Base-by-base conservation (phyloP, 2,113 vertebrate species). In the Alethe diademata region DNA sequence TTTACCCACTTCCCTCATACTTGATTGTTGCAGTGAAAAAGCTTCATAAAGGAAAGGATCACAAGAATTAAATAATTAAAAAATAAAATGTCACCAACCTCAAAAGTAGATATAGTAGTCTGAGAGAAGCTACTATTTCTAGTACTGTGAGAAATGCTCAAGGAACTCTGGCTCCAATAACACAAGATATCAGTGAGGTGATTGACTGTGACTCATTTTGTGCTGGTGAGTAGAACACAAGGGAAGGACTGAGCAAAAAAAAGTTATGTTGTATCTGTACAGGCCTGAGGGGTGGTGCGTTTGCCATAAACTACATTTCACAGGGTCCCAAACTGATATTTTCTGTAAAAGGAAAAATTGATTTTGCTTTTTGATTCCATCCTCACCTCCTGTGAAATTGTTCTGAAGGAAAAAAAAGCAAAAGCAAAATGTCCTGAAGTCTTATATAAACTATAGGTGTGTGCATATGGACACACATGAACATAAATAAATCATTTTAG, bases 191-290 rank as follows among this genome's bases (percentile, higher is more conserved):
- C 78, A 86, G 67, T 79, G 67, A 90, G 64, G 86, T 93, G 85
- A 91, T 86, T 86, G 92, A 86, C 78, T 90, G 72, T 84, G 78
- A 78, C 64, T 82, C 58, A 75, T 91, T 95, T 92, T 93, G 60
- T 73, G 74, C 47, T 86, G 15, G 33, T 60, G 81, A 93, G 50
- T 23, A 76, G 47, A 94, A 86, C 43, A 70, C 58, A 74, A 53
- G 62, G 81, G 47, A 78, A 93, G 22, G 18, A 83, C 58, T 80
- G 83, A 91, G 29, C 16, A 54, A 93, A 83, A 61, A 61, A 72
- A 71, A 53, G 35, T 76, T 80, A 28, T 51, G 33, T 56, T 80
- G 42, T 25, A 38, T 61, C 43, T 33, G 4, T 42, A 56, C 15
- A 86, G 51, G 71, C 82, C 78, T 90, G 56, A 93, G 51, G 85